phyloP scores from a whole-genome alignment of 2,113 vertebrate genomes.

The Acrocephalus arundinaceus region DNA sequence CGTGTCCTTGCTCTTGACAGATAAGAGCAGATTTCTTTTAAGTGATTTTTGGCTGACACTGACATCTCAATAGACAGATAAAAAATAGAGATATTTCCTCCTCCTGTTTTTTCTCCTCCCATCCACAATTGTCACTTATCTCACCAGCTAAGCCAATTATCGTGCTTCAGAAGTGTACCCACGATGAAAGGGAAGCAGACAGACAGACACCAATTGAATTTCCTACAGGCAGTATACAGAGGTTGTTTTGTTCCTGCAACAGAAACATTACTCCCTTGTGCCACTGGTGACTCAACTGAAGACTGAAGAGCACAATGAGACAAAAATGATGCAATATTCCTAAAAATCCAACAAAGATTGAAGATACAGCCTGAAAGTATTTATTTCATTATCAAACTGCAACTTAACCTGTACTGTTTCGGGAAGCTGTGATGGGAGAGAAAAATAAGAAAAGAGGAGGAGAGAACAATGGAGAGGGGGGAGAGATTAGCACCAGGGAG shows the following conservation, averaged over 20 bases:
- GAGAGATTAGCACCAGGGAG: neutral
- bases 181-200: slow-evolving; percentile 4
- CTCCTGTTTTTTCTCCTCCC: slow-evolving; percentile 2
- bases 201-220: slow-evolving; percentile 59
- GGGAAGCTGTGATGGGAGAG: neutral
- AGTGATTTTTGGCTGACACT: slow-evolving; percentile 16
- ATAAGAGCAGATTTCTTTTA: slow-evolving; percentile 2
- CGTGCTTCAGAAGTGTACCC: slow-evolving; percentile 24
- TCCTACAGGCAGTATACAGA: slow-evolving; percentile 14
- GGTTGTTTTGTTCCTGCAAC: slow-evolving; percentile 16
- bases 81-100: neutral
- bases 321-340: neutral
- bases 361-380: neutral
- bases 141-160: slow-evolving; percentile 17
- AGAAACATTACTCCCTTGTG: neutral
- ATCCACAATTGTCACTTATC: slow-evolving; percentile 28
- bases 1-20: neutral
- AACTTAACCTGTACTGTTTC: neutral
- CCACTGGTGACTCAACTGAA: neutral
- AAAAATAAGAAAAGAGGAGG: neutral
- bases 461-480: neutral
- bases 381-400: neutral
- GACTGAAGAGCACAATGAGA: neutral
- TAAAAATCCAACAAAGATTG: neutral
- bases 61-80: slow-evolving; percentile 17